Evolutionary conservation across 2,797 vertebrate genomes (phyloP).

Genomic region (Delichon dasypus): DNA sequence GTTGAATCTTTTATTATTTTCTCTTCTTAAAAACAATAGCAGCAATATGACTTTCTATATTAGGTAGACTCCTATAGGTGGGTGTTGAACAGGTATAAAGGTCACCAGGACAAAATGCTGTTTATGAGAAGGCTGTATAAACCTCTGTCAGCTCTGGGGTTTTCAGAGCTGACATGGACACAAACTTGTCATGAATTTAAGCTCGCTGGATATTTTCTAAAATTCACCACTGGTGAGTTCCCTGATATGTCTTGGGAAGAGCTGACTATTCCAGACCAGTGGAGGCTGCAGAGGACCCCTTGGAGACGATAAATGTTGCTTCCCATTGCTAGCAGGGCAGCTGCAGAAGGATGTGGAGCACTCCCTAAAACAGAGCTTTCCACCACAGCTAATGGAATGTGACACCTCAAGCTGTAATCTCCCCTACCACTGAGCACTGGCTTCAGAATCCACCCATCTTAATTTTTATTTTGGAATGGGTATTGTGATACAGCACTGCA

Average conservation of each 20-base stretch:
- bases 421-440: neutral
- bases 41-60: neutral
- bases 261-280: neutral
- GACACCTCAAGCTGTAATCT: neutral
- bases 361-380: neutral
- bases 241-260: neutral
- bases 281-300: neutral
- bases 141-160: neutral
- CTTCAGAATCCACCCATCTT: neutral
- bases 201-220: neutral
- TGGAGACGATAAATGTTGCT: neutral
- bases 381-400: neutral
- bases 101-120: neutral
- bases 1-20: neutral
- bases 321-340: neutral
- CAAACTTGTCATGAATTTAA: neutral
- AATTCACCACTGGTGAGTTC: neutral
- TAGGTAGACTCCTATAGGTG: neutral
- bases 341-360: accelerated
- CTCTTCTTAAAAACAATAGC: slow-evolving; percentile 4
- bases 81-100: neutral
- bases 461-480: neutral
- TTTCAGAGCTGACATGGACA: neutral
- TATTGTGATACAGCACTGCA: neutral
- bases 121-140: neutral